Evolutionary conservation across 1,140 invertebrate species (phyloP), one percentile per base, ranked within the genome.

Genomic region (Megalopta genalis): DNA sequence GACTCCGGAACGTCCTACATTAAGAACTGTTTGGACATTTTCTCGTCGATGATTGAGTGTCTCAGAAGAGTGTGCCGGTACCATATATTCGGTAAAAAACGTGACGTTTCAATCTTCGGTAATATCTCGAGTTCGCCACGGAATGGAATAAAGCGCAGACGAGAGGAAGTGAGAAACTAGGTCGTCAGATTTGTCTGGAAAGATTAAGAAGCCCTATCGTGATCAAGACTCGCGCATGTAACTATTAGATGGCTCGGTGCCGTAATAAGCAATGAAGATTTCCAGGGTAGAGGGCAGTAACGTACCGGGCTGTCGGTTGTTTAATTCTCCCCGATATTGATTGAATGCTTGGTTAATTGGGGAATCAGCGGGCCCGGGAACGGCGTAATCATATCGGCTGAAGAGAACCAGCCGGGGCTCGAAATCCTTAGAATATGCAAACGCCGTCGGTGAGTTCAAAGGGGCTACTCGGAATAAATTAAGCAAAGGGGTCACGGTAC

Each of bases 141-240:
- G 16, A 32, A 10, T 46, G 60, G 37, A 66, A 74, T 46, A 23
- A 65, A 66, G 60, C 62, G 42, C 10, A 23, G 52, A 49, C 39
- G 52, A 1, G 52, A 52, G 39, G 21, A 59, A 42, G 49, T 77
- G 64, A 80, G 81, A 87, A 92, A 90, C 85, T 90, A 84, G 90
- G 85, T 74, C 88, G 86, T 87, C 80, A 88, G 77, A 77, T 86
- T 87, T 89, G 85, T 77, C 88, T 81, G 85, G 81, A 88, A 80
- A 87, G 87, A 92, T 92, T 91, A 92, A 92, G 91, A 92, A 91
- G 86, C 90, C 90, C 81, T 90, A 90, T 76, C 85, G 86, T 65
- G 85, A 86, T 89, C 52, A 68, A 81, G 84, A 81, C 82, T 79
- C 76, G 79, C 81, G 81, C 77, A 64, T 88, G 82, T 87, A 89